Evolutionary conservation across 2,888 invertebrate genomes (phyloP).

Genomic region (Bombylius discolor): DNA sequence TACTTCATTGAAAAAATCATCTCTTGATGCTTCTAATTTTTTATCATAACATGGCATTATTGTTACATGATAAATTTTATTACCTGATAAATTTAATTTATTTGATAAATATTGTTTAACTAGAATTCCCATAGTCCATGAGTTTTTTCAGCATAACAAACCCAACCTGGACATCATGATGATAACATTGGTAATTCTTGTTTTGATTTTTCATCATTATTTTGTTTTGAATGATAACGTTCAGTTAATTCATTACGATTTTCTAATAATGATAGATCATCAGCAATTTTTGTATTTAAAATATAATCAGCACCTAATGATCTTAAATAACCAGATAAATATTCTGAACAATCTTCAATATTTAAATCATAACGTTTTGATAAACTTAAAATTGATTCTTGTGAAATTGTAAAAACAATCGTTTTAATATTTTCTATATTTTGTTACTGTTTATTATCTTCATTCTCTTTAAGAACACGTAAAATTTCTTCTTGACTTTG

Average conservation of each 20-base stretch:
- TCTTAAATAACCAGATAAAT: constrained; percentile 64
- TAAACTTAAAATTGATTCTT: constrained; percentile 79
- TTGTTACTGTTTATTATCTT: constrained; percentile 43
- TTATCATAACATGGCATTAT: constrained; percentile 99
- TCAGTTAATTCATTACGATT: constrained; percentile 75
- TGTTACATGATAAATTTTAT: constrained; percentile 75
- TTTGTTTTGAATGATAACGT: constrained; percentile 40
- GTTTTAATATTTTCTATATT: constrained; percentile 40
- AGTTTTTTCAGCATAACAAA: constrained; percentile 98
- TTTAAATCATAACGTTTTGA: constrained; percentile 63
- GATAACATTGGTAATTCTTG: constrained; percentile 76
- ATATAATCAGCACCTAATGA: constrained; percentile 74
- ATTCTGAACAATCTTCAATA: constrained; percentile 55
- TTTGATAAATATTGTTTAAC: constrained; percentile 36
- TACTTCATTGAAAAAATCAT: constrained; percentile 75
- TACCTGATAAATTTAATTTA: constrained; percentile 36
- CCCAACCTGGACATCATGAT: constrained; percentile 97
- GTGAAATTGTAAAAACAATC: constrained; percentile 75
- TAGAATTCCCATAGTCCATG: constrained; percentile 55
- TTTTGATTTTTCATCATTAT: neutral
- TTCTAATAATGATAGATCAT: constrained; percentile 78
- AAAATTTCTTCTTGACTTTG: constrained; percentile 88
- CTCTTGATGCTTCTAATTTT: constrained; percentile 90
- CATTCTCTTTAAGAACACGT: constrained; percentile 63
- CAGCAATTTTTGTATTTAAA: constrained; percentile 77